Evolutionary conservation across 2,797 vertebrate genomes (phyloP).

Genomic region (Silurus aristotelis): DNA sequence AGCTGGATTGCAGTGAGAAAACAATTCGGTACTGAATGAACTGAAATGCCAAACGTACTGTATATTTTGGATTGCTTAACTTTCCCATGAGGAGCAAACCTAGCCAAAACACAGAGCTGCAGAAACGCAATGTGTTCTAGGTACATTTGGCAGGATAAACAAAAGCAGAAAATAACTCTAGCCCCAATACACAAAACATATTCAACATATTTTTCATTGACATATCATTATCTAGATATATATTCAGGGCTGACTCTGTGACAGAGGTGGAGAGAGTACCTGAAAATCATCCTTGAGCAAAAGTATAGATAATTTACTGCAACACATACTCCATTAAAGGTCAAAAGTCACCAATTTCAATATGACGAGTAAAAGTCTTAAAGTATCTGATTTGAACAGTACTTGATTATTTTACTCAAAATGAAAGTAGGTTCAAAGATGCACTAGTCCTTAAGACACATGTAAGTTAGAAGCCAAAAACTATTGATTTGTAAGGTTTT

Average conservation of each 20-base stretch:
- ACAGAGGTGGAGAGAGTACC: too few species aligned
- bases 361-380: too few species aligned
- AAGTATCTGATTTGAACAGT: too few species aligned
- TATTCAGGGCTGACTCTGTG: not conserved
- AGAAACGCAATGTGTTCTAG: not conserved
- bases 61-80: not conserved
- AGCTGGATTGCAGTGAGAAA: not conserved
- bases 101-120: not conserved
- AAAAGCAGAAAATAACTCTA: not conserved
- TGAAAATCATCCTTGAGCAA: too few species aligned
- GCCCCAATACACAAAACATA: not conserved
- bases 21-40: not conserved
- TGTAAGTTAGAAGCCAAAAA: too few species aligned
- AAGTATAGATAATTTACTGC: too few species aligned
- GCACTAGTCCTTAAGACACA: too few species aligned
- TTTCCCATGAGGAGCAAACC: not conserved
- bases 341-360: too few species aligned
- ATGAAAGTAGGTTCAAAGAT: too few species aligned
- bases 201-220: not conserved
- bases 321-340: too few species aligned
- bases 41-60: not conserved
- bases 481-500: too few species aligned
- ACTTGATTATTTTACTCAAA: too few species aligned
- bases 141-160: not conserved
- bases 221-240: not conserved